Evolutionary conservation across 2,888 invertebrate species (phyloP), one percentile per base, ranked within the genome.

Genomic region (Mylabris sibirica): DNA sequence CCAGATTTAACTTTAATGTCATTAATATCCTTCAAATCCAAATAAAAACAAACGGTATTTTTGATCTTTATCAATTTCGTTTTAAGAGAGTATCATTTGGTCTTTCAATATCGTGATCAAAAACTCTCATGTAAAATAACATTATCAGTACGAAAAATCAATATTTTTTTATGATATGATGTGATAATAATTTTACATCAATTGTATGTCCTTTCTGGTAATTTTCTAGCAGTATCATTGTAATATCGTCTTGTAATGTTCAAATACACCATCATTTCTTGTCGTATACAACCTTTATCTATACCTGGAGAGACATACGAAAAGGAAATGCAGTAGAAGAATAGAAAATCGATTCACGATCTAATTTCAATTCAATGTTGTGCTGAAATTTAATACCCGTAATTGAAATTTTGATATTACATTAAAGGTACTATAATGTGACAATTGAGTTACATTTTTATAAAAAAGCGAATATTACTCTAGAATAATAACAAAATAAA

Each of bases 1-100:
- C 59, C 44, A 49, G 61, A 62, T 59, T 59, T 68, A 17, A 4
- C 41, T 68, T 34, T 20, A 38, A 38, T 1, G 3, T 38, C 11
- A 35, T 11, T 35, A 11, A 35, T 38, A 3, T 14, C 12, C 12
- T 38, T 38, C 3, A 12, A 1, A 3, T 14, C 11, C 11, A 1
- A 12, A 12, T 14, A 3, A 38, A 2, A 38, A 12, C 11, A 12
- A 3, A 38, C 3, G 38, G 12, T 38, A 12, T 2, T 49, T 49
- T n/a, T 2, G 44, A 44, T 17, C 17, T 3, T 44, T 1, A 17
- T 44, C n/a, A n/a, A n/a, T n/a, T n/a, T n/a, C n/a, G n/a, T n/a
- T n/a, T n/a, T n/a, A n/a, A n/a, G n/a, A n/a, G 3, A 44, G 3
- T 44, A 17, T 17, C 17, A 17, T 1, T n/a, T 3, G 17, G 17